Base-by-base conservation (phyloP, 2,113 vertebrate species). In the Plotosus lineatus region DNA sequence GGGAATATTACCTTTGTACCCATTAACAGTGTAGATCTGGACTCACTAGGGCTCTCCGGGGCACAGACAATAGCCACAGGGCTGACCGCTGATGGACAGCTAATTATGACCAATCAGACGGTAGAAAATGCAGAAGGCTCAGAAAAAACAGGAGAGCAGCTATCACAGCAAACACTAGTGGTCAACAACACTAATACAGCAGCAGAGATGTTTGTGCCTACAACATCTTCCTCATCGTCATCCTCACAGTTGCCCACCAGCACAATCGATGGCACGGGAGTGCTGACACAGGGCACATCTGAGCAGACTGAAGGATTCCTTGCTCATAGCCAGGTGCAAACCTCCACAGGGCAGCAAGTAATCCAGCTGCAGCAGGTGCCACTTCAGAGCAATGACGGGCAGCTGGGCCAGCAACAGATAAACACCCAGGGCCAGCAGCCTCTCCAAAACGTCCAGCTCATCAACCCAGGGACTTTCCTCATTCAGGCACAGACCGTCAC, bases 1-100 rank as follows among this genome's bases (percentile, higher is more conserved):
- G 97, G 97, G 90, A 99, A 99, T 92, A 98, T 99, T 89, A 97
- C 98, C 83, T 98, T 99, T 95, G 95, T 99, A 92, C 97, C 98
- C 89, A 97, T 99, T 89, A 98, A 98, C 89, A 98, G 97, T 83
- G 93, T 99, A 87, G 97, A 99, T 94, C 92, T 99, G 93, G 97
- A 99, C 93, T 98, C 97, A 85, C 94, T 98, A 73, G 96, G 97
- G 91, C 94, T 98, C 80, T 95, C 95, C 72, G 94, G 96, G 88
- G 96, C 98, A 92, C 97, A 99, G 93, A 95, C 95, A 88, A 98
- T 99, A 94, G 98, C 96, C 85, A 97, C 96, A 78, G 95, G 97
- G 86, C 93, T 98, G 91, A 98, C 97, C 85, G 94, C 98, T 77
- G 97, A 98, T 88, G 97, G 97, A 90, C 97, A 99, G 90, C 94